phyloP scores from a whole-genome alignment of 2,888 invertebrate genomes.

The Agrochola macilenta region DNA sequence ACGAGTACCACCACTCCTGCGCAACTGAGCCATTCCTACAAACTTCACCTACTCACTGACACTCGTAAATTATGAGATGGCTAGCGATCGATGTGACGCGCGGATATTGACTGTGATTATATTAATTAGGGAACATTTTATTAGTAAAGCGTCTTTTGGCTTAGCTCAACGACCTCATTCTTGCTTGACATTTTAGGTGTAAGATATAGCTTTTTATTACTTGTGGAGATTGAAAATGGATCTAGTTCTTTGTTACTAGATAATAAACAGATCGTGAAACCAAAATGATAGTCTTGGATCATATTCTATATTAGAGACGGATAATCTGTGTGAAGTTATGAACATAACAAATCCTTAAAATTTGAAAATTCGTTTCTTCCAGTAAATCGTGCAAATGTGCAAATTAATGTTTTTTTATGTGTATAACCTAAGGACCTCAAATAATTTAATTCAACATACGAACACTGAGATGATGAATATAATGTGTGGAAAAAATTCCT shows the following conservation, averaged over 20 bases:
- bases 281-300: slow-evolving; percentile 6
- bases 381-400: neutral
- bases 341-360: neutral
- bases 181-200: slow-evolving; percentile 38
- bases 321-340: slow-evolving; percentile 25
- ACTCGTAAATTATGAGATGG: slow-evolving; percentile 84
- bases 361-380: neutral
- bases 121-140: slow-evolving; percentile 60
- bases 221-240: slow-evolving; percentile 19
- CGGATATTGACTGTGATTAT: slow-evolving; percentile 58
- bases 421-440: no score
- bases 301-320: neutral
- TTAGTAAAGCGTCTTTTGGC: slow-evolving; percentile 34
- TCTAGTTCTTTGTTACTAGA: slow-evolving; percentile 17
- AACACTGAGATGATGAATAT: no score
- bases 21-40: slow-evolving; percentile 79
- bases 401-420: neutral
- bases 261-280: slow-evolving; percentile 15
- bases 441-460: no score
- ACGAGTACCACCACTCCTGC: slow-evolving; percentile 75
- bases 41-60: slow-evolving; percentile 87
- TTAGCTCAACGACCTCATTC: slow-evolving; percentile 69
- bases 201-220: slow-evolving; percentile 7
- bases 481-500: no score
- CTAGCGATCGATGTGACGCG: slow-evolving; percentile 73